Conservation (phyloP, 1,140 invertebrate species). For the Drosophila yakuba region DNA sequence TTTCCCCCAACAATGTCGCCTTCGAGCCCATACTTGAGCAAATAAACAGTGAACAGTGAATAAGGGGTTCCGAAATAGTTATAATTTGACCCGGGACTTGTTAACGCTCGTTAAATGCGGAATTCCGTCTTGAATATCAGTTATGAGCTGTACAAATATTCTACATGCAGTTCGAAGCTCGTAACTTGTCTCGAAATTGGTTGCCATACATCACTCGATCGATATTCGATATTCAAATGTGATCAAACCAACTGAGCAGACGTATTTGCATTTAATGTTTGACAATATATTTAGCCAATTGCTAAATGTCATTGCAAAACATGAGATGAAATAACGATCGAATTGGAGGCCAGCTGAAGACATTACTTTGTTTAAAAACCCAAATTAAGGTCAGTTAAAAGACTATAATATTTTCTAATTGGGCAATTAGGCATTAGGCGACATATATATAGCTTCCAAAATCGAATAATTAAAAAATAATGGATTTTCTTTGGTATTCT, state of each 20-base stretch:
- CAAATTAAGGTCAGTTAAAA: not conserved
- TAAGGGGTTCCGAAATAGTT: constrained; percentile 28
- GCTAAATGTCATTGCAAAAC: constrained; percentile 49
- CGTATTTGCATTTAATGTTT: constrained; percentile 61
- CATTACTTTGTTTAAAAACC: not conserved
- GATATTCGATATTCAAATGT: constrained; percentile 28
- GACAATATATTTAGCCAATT: constrained; percentile 42
- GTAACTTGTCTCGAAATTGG: constrained; percentile 14
- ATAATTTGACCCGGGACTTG: constrained; percentile 59
- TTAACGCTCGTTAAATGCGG: constrained; percentile 17
- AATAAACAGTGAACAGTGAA: constrained; percentile 6
- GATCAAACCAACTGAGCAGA: constrained; percentile 47
- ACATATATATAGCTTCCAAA: not conserved
- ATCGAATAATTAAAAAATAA: not conserved
- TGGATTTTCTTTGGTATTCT: not conserved
- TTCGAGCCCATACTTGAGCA: constrained; percentile 13
- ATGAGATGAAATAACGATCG: constrained; percentile 20
- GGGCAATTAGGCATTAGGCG: not conserved
- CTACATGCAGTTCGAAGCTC: not conserved
- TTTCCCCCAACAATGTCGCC: constrained; percentile 21
- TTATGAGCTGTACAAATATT: constrained; percentile 6
- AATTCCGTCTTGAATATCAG: constrained; percentile 11
- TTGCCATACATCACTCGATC: constrained; percentile 19
- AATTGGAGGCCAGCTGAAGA: not conserved
- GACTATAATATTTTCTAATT: not conserved